These are phyloP conservation scores for Neomonachus schauinslandi DNA, from an alignment of 2,113 vertebrate species.

Conservation along the genomic window DNA sequence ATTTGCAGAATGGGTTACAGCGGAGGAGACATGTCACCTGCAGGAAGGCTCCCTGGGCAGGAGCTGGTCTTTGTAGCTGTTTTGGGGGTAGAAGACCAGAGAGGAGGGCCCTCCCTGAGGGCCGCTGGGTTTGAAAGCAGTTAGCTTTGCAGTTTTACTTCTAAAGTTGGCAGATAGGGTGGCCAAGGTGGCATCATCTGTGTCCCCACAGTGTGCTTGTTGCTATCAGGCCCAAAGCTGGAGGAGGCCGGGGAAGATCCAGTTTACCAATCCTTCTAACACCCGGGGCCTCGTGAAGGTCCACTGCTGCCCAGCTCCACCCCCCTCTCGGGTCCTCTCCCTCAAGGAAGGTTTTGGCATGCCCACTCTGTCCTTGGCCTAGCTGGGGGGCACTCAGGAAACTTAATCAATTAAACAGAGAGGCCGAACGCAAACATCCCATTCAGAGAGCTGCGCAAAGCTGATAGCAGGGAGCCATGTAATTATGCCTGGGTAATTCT, in stretches of 20 bases:
- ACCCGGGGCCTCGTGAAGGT: background rate
- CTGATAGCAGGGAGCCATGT: slow-evolving; percentile 82
- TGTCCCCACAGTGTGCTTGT: background rate
- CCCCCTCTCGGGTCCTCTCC: background rate
- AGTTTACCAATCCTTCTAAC: slow-evolving; percentile 14
- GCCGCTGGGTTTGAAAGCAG: background rate
- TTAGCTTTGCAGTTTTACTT: background rate
- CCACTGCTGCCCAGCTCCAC: background rate
- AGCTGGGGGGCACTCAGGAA: slow-evolving; percentile 65
- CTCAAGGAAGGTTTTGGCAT: background rate
- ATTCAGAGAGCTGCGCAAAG: slow-evolving; percentile 79
- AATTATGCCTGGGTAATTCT: slow-evolving; percentile 87
- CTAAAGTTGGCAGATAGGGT: background rate
- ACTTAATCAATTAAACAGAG: slow-evolving; percentile 84
- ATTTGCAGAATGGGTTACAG: background rate
- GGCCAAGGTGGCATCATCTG: background rate
- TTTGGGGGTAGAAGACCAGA: background rate
- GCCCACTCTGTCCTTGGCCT: slow-evolving; percentile 74
- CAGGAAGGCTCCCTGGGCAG: background rate
- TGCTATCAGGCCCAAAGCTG: background rate
- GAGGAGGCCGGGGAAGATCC: background rate
- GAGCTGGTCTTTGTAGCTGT: background rate
- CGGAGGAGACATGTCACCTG: rapidly evolving
- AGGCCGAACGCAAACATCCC: slow-evolving; percentile 73
- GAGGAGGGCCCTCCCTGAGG: background rate